phyloP scores from a whole-genome alignment of 1,140 invertebrate species.

The Sycobia sp. region DNA sequence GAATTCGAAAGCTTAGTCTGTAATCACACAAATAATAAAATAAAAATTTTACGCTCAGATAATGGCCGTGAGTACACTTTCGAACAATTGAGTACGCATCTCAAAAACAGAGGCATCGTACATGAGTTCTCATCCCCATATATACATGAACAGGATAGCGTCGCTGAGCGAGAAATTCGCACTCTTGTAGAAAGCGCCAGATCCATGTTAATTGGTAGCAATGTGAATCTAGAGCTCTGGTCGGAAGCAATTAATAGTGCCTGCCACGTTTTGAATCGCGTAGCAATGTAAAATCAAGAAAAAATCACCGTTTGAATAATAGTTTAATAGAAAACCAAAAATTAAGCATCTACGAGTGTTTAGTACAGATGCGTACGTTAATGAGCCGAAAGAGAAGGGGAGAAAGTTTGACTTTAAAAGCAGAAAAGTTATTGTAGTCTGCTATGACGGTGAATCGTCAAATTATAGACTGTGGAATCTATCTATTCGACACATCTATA shows the following conservation, averaged over 20 bases:
- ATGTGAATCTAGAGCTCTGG: conserved; percentile 53
- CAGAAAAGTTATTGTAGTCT: conserved; percentile 13
- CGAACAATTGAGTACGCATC: conserved; percentile 5
- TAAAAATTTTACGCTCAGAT: conserved; percentile 38
- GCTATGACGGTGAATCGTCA: not conserved
- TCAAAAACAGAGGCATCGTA: conserved; percentile 26
- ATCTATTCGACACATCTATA: not conserved
- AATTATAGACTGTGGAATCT: not conserved
- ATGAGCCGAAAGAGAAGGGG: not conserved
- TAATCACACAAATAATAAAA: conserved; percentile 44
- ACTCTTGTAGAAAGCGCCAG: conserved; percentile 49
- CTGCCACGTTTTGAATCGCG: conserved; percentile 36
- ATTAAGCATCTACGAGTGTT: conserved; percentile 34
- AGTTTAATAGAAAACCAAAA: conserved; percentile 56
- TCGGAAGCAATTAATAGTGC: conserved; percentile 55
- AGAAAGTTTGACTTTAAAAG: conserved; percentile 33
- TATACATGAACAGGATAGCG: conserved; percentile 53
- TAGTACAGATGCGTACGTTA: not conserved
- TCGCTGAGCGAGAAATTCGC: no score
- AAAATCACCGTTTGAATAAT: conserved; percentile 53
- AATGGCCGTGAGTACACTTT: conserved; percentile 30
- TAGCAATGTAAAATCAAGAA: conserved; percentile 36
- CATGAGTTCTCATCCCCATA: conserved; percentile 42
- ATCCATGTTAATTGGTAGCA: conserved; percentile 46
- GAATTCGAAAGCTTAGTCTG: conserved; percentile 42